Base-by-base conservation (phyloP, 2,888 invertebrate species). In the Prenolepis imparis region DNA sequence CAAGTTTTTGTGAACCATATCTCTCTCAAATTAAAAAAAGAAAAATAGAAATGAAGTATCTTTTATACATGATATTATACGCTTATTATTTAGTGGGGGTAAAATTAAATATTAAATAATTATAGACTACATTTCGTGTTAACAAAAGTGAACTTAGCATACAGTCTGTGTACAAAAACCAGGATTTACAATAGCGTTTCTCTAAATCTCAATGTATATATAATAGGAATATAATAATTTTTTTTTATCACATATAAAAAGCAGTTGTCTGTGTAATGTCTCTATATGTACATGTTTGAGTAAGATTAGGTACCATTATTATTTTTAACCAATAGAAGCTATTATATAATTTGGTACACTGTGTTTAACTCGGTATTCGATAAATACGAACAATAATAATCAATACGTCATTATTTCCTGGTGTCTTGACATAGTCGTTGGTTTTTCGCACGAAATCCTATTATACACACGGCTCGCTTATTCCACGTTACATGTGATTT, bases 111-210 rank as follows among this genome's bases (percentile, higher is more conserved):
- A 94, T 94, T 94, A 94, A 94, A 93, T 93, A 93, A 93, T 93
- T 92, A 93, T 91, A 87, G 88, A 92, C 92, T 93, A 94, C 89
- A 88, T 90, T 90, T 89, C 89, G 89, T 88, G 81, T 89, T 91
- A 90, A 92, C 90, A 90, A 92, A 92, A 90, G 88, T 89, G 86
- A 92, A 92, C 92, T 92, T 93, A 92, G 91, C 87, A 92, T 92
- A 94, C 91, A 92, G 90, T 93, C 92, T 94, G 94, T 94, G 92
- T 94, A 94, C 93, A 94, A 94, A 93, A 94, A 94, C 92, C 92
- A 94, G 92, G 92, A 94, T 94, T 93, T 94, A 93, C 93, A 94
- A 91, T 92, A 92, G 92, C 93, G 88, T 92, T 92, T 90, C 92
- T 89, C 72, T 80, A 80, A 91, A 91, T 91, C 92, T 94, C 93